Evolutionary conservation across 2,113 vertebrate genomes (phyloP), one percentile per base, ranked within the genome.

Genomic region (Trichomycterus rosablanca): DNA sequence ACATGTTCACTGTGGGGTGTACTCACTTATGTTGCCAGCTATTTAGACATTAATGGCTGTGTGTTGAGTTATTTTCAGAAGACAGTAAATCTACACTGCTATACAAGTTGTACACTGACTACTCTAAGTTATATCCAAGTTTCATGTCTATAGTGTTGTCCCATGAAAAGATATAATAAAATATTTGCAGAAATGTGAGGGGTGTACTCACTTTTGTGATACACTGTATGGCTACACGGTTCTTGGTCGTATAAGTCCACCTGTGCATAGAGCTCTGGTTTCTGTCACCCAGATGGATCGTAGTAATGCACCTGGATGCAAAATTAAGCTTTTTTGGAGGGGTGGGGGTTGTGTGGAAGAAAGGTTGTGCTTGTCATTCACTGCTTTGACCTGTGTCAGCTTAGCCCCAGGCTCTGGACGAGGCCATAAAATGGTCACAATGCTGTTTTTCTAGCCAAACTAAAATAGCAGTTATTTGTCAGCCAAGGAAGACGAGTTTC

Each of bases 401-500:
- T 34, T 48, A 5, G 63, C 58, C 72, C 61, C 7, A 62, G 71
- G 71, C 72, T 53, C 40, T 22, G 73, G 74, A 56, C 34, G 55
- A 62, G 75, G 81, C 76, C 73, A 73, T 82, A 84, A 86, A 84
- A 78, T 71, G 74, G 73, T 79, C 72, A 63, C 74, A 72, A 73
- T 77, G 63, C 67, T 77, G 79, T 82, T 82, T 77, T 69, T 62
- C 75, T 71, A 59, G 78, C 57, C 71, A 56, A 77, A 74, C 74
- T 68, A 74, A 60, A 65, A 79, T 76, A 82, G 76, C 82, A 85
- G 81, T 81, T 84, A 82, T 78, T 83, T 74, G 71, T 59, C 58
- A 1, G 26, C 74, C 74, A 78, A 75, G 72, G 16, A 66, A 59
- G 80, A 83, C 74, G n/a, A 73, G 63, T 63, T 70, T 57, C 67